A percentile compares a stretch with the other conserved stretches of the same genome.
phyloP scores from a whole-genome alignment of 2,888 invertebrate species.

The Trilocha varians region DNA sequence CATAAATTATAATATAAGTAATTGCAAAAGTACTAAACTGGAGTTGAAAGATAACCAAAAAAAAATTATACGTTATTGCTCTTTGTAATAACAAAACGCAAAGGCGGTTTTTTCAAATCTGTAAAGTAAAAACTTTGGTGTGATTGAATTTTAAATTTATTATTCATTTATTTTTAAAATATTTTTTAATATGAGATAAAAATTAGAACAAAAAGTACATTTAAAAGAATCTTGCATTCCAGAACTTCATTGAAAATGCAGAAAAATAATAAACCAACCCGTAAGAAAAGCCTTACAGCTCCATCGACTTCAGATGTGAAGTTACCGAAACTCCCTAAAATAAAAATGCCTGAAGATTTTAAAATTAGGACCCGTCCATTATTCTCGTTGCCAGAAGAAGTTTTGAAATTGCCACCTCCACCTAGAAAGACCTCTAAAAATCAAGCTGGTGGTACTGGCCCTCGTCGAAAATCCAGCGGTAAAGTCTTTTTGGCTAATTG shows the following conservation, averaged over 20 bases:
- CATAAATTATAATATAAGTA: no score
- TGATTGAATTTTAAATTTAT: no score
- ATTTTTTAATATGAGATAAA: neutral
- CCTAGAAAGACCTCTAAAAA: constrained; percentile 41
- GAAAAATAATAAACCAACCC: constrained; percentile 40
- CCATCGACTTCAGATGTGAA: constrained; percentile 62
- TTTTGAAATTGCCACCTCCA: constrained; percentile 63
- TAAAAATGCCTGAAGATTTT: constrained; percentile 71
- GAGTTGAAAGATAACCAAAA: no score
- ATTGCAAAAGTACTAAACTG: no score
- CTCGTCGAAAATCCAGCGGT: constrained; percentile 50
- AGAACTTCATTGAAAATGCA: constrained; percentile 17
- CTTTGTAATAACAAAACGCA: neutral
- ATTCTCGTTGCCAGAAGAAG: constrained; percentile 77
- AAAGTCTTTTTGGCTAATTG: no score
- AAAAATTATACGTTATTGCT: no score
- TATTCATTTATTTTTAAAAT: no score
- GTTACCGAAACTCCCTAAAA: constrained; percentile 68
- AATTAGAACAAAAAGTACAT: neutral
- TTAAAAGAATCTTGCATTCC: neutral
- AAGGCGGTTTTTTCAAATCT: neutral
- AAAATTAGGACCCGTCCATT: constrained; percentile 71
- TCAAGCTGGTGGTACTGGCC: constrained; percentile 33
- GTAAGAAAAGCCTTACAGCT: constrained; percentile 51
- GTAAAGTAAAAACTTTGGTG: neutral